Base-by-base conservation (phyloP, 2,113 vertebrate species). In the Leptocoma aspasia region DNA sequence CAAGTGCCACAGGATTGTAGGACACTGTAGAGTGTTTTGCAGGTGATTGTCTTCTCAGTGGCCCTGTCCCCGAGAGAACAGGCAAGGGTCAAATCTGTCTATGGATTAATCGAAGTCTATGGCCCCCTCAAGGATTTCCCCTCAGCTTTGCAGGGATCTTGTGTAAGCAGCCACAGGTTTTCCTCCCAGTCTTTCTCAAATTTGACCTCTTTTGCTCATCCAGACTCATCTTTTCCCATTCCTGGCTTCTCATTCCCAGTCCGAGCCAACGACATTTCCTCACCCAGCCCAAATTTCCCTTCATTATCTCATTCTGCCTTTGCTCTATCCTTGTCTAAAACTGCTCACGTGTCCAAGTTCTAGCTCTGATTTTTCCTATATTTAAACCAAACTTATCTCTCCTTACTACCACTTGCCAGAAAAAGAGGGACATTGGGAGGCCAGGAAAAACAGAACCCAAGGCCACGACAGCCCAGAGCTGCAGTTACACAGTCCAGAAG, bases 131-230 rank as follows among this genome's bases (percentile, higher is more conserved):
- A 30, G 45, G 30, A 60, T 70, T 89, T 80, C 15, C 30, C 12
- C 15, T 15, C 1, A 0, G 26, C 23, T 90, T 90, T 92, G 30
- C 18, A 19, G 16, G 24, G 33, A 56, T 47, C 3, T 1, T 2
- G 0, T n/a, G 27, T 61, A 50, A 83, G 45, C 2, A 7, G 50
- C 7, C 28, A 57, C 5, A 12, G 0, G 0, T 70, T 88, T 82
- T 65, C 72, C 27, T 60, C 9, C 7, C 18, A 83, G 7, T 50
- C 13, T n/a, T 37, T 70, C 56, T 60, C n/a, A 86, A 26, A 71
- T 45, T 42, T 78, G 60, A 64, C 24, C 35, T 66, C 30, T 63
- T 92, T 35, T 65, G 37, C 27, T 23, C 3, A 23, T 35, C 10
- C 54, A 76, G 41, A 23, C 27, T 81, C 35, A 89, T 20, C 30